Percentiles rank a stretch among this genome's conserved stretches.
These are phyloP conservation scores for Plemyria rubiginata DNA, from an alignment of 2,888 invertebrate genomes.

Conservation along the genomic window DNA sequence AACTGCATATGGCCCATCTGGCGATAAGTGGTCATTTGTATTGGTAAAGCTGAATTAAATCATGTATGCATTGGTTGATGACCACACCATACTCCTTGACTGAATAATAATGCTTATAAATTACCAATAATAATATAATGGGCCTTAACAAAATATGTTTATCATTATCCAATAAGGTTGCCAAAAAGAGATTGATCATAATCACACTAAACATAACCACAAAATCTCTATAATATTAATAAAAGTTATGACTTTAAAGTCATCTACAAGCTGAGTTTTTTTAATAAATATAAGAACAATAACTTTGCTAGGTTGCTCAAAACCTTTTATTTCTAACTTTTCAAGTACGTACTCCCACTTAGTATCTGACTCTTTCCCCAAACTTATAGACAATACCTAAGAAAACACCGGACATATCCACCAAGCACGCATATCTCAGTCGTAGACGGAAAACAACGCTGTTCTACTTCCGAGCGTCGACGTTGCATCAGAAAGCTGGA, in stretches of 20 bases:
- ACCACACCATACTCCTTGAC: neutral
- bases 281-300: too few relatives aligned
- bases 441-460: neutral
- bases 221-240: too few relatives aligned
- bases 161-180: too few relatives aligned
- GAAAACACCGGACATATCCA: neutral
- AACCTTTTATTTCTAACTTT: too few relatives aligned
- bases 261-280: too few relatives aligned
- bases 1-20: conserved; percentile 12
- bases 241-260: too few relatives aligned
- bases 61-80: conserved; percentile 2
- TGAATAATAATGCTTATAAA: neutral
- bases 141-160: too few relatives aligned
- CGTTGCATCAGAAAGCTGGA: conserved; percentile 25
- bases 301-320: too few relatives aligned
- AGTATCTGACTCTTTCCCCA: neutral
- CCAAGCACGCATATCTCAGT: neutral
- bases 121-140: too few relatives aligned
- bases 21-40: conserved; percentile 16
- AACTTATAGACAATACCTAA: conserved; percentile 1
- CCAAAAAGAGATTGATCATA: too few relatives aligned
- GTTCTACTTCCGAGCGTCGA: conserved; percentile 12
- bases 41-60: neutral
- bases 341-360: too few relatives aligned
- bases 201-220: too few relatives aligned